Conservation (phyloP, 2,113 vertebrate species). For the Numida meleagris region DNA sequence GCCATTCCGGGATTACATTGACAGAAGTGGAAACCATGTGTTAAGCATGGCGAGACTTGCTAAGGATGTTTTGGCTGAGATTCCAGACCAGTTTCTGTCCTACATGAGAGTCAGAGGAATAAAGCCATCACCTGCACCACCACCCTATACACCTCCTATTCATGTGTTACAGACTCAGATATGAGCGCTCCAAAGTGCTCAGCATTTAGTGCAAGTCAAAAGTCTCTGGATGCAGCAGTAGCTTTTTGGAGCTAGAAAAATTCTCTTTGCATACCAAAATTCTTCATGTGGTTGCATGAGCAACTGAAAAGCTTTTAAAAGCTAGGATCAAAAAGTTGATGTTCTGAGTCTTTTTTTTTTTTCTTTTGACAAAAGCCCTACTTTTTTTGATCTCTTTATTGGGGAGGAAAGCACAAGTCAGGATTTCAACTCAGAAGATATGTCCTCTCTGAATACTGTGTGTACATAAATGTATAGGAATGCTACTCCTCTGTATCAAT, state of each 20-base stretch:
- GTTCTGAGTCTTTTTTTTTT: conserved; percentile 41
- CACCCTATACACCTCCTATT: conserved; percentile 90
- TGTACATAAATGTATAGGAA: conserved; percentile 81
- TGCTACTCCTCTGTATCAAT: conserved; percentile 83
- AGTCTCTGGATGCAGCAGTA: conserved; percentile 65
- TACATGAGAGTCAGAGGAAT: conserved; percentile 97
- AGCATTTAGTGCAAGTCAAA: conserved; percentile 13
- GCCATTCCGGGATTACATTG: conserved; percentile 96
- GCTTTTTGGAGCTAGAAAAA: conserved; percentile 76
- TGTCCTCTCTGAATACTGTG: conserved; percentile 68
- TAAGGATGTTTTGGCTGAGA: conserved; percentile 96
- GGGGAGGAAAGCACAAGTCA: conserved; percentile 79
- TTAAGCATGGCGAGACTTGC: conserved; percentile 96
- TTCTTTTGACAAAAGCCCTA: conserved; percentile 14
- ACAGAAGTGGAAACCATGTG: conserved; percentile 94
- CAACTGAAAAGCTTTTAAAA: conserved; percentile 76
- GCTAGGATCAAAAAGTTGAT: conserved; percentile 63
- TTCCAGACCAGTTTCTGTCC: conserved; percentile 97
- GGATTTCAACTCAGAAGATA: conserved; percentile 75
- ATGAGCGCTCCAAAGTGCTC: conserved; percentile 71
- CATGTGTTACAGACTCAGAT: conserved; percentile 91
- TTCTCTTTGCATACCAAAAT: conserved; percentile 85
- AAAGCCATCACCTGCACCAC: conserved; percentile 93
- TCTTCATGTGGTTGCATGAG: conserved; percentile 76
- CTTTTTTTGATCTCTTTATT: conserved; percentile 72